These are phyloP conservation scores for Galemys pyrenaicus DNA, from an alignment of 2,113 vertebrate genomes.

Conservation along the genomic window DNA sequence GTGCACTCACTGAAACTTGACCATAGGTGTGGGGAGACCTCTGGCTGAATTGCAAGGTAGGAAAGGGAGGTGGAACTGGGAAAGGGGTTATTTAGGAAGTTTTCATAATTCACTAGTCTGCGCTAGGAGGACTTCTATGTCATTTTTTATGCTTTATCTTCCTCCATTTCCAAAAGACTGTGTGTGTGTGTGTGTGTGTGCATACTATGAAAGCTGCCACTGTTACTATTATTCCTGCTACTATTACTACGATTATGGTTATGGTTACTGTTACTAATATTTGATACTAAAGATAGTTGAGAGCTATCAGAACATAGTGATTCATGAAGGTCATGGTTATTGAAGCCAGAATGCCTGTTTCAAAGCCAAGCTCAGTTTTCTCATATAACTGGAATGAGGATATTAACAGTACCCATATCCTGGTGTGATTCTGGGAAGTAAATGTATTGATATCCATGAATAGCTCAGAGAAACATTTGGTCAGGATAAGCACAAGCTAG, in stretches of 20 bases:
- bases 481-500: neutral
- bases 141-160: neutral
- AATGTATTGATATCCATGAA: neutral
- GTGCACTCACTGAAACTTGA: neutral
- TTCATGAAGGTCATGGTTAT: neutral
- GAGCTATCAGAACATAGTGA: neutral
- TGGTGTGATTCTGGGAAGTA: neutral
- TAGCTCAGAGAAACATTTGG: neutral
- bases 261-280: neutral
- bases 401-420: neutral
- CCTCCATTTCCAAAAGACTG: neutral
- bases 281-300: neutral
- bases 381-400: neutral
- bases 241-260: neutral
- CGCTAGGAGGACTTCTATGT: neutral
- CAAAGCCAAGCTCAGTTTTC: slow-evolving; percentile 17
- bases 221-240: neutral
- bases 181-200: neutral
- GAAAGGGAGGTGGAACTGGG: neutral
- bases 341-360: neutral
- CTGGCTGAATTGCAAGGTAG: slow-evolving; percentile 28
- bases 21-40: slow-evolving; percentile 33
- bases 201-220: neutral
- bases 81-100: neutral
- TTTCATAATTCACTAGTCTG: neutral